Evolutionary conservation across 2,888 invertebrate genomes (phyloP).

Genomic region (Gandaritis pyraliata): DNA sequence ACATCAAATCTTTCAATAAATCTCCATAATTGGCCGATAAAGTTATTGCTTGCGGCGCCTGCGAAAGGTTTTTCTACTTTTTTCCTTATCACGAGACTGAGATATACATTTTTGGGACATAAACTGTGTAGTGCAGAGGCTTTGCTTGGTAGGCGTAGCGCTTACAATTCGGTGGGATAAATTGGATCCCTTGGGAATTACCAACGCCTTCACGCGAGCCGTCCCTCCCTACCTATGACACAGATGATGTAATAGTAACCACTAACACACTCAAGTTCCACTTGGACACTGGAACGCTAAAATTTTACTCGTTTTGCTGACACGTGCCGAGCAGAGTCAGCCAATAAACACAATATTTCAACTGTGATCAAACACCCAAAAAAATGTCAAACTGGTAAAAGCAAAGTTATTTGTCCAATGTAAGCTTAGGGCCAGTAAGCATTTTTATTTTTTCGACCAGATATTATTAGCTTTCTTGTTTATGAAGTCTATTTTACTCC

Average conservation of each 20-base stretch:
- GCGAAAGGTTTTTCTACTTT: constrained; percentile 49
- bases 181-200: constrained; percentile 77
- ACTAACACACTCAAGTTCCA: constrained; percentile 1
- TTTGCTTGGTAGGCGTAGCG: constrained; percentile 62
- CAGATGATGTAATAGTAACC: constrained; percentile 13
- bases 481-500: too few species aligned
- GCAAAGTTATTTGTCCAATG: too few species aligned
- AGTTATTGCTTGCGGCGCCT: constrained; percentile 48
- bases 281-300: not conserved
- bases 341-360: too few species aligned
- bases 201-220: constrained; percentile 63
- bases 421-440: too few species aligned
- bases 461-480: too few species aligned
- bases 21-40: constrained; percentile 46
- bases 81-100: constrained; percentile 61
- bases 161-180: constrained; percentile 69
- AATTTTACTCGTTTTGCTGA: not conserved
- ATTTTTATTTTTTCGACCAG: too few species aligned
- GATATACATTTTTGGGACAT: constrained; percentile 58
- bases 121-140: constrained; percentile 63
- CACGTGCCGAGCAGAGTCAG: not conserved
- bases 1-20: constrained; percentile 35
- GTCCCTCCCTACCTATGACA: constrained; percentile 48
- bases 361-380: too few species aligned
- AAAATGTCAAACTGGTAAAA: too few species aligned